Percentiles rank a stretch among this genome's conserved stretches.
phyloP scores from a whole-genome alignment of 2,888 invertebrate species.

The Parnassius apollo region DNA sequence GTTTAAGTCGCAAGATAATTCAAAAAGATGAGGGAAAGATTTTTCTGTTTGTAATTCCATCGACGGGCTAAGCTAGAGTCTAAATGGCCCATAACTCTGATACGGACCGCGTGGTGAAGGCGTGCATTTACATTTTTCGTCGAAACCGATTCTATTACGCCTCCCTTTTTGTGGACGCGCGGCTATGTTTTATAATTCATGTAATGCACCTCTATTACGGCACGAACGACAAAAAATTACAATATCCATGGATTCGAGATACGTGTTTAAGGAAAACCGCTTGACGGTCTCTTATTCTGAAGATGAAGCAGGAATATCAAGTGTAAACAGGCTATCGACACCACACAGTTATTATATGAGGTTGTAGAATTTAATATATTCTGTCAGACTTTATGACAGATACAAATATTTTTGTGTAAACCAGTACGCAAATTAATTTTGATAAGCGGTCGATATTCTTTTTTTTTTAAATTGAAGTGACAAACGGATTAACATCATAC shows the following conservation, averaged over 20 bases:
- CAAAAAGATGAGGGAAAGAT: slow-evolving; percentile 28
- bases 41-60: slow-evolving; percentile 62
- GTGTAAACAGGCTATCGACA: neutral
- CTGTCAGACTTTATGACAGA: no score
- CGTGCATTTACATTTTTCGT: slow-evolving; percentile 64
- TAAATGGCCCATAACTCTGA: slow-evolving; percentile 67
- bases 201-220: slow-evolving; percentile 37
- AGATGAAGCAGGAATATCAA: slow-evolving; percentile 12
- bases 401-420: no score
- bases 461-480: no score
- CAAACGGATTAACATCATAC: no score
- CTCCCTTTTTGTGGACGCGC: slow-evolving; percentile 53
- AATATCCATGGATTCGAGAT: slow-evolving; percentile 32
- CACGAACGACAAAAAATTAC: slow-evolving; percentile 37
- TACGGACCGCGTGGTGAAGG: slow-evolving; percentile 51
- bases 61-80: slow-evolving; percentile 52
- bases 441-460: no score
- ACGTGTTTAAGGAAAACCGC: slow-evolving; percentile 30
- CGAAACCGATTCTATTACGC: slow-evolving; percentile 57
- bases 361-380: no score
- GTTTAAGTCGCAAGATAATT: no score
- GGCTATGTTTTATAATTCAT: slow-evolving; percentile 46
- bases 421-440: no score
- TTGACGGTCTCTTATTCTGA: neutral
- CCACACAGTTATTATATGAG: neutral